Conservation (phyloP, 2,888 invertebrate genomes). For the Apamea crenata region DNA sequence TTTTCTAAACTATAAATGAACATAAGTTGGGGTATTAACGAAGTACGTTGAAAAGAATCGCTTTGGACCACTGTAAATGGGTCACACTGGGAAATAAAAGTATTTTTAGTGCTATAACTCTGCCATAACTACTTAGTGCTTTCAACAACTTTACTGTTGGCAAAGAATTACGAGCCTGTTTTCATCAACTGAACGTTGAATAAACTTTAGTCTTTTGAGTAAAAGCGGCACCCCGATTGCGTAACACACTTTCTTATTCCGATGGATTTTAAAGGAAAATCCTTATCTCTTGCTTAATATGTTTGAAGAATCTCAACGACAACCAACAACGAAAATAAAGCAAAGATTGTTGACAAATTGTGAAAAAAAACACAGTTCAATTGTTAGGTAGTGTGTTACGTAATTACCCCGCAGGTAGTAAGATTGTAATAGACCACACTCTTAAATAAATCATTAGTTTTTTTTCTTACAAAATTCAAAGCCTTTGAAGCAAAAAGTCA, state of each 20-base stretch:
- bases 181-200: neutral
- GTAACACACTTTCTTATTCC: too few species aligned
- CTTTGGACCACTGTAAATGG: neutral
- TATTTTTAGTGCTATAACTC: neutral
- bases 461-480: neutral
- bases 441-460: neutral
- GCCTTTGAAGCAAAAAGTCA: neutral
- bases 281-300: neutral
- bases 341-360: too few species aligned
- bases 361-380: neutral
- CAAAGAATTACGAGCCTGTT: neutral
- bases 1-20: too few species aligned
- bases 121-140: neutral
- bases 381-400: neutral
- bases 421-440: neutral
- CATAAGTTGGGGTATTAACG: too few species aligned
- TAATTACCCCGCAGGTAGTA: neutral
- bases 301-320: neutral
- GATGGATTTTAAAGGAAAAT: neutral
- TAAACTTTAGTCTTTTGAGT: neutral
- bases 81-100: neutral
- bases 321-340: neutral
- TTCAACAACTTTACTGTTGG: neutral
- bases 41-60: neutral
- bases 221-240: neutral